Evolutionary conservation across 2,888 invertebrate genomes (phyloP), one percentile per base, ranked within the genome.

Genomic region (Linnaemya tessellans): DNA sequence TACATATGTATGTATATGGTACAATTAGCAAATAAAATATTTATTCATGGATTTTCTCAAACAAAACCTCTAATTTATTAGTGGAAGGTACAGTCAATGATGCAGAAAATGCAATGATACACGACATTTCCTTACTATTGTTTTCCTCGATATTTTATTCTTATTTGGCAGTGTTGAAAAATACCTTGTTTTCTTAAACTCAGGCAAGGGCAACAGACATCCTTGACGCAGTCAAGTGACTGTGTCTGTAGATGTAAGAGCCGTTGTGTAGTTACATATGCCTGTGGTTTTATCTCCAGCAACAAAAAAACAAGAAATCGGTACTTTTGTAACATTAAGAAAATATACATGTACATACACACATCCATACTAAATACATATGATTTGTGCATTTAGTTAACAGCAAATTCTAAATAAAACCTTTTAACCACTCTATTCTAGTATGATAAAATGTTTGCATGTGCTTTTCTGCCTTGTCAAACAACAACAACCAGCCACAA

Each of bases 151-250:
- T 15, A 20, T 56, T 11, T 38, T 60, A 1, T 10, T 49, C 25
- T 41, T 71, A 58, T 62, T 71, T 70, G n/a, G 11, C n/a, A 49
- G 51, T 18, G n/a, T 70, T 62, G 30, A 58, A 64, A 68, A 74
- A 56, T 35, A 71, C 60, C 64, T 65, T 71, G 18, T 73, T 79
- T 67, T 80, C 38, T 64, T 70, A 38, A 49, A 41, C 15, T 54
- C 54, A 58, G 68, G 65, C 85, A 85, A 85, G 82, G 85, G 85
- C 80, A 85, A 79, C 75, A 82, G 75, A 85, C 82, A 85, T 85
- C 85, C 82, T 85, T 85, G 85, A 75, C 51, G 79, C 30, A 41
- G 30, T 41, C n/a, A 77, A 62, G 60, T 30, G 51, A 8, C 30
- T 51, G 25, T 67, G 58, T 30, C 2, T 30, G 30, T 30, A 30